Percentiles rank a stretch among this genome's conserved stretches.
Evolutionary conservation across 2,797 vertebrate species (phyloP).

Genomic region (Sus cebifrons): DNA sequence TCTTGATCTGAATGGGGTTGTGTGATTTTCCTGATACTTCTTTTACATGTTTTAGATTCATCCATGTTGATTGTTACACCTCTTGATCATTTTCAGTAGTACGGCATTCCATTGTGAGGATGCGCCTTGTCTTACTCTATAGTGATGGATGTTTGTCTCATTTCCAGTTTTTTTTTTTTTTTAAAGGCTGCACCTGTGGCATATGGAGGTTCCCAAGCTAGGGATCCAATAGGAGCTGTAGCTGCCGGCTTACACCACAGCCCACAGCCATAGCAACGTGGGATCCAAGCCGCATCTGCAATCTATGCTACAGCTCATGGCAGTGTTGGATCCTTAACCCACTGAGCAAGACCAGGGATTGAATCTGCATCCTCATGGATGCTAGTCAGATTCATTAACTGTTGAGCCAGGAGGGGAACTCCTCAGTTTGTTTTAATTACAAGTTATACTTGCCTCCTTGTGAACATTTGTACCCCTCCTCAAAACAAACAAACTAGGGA

Average conservation of each 20-base stretch:
- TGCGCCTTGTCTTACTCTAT: neutral
- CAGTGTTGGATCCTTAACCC: too few species aligned
- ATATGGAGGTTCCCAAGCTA: too few species aligned
- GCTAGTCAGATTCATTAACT: too few species aligned
- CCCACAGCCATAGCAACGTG: too few species aligned
- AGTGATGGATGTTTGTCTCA: conserved; percentile 23
- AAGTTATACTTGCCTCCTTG: neutral
- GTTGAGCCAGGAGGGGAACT: too few species aligned
- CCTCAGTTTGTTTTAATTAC: neutral
- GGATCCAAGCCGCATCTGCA: too few species aligned
- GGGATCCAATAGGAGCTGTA: too few species aligned
- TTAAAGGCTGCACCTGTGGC: too few species aligned
- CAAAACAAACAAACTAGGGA: neutral
- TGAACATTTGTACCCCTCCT: neutral
- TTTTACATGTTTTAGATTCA: neutral
- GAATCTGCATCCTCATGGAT: too few species aligned
- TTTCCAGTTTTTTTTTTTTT: neutral
- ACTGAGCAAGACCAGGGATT: too few species aligned
- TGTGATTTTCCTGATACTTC: neutral
- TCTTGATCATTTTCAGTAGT: neutral
- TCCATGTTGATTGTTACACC: neutral
- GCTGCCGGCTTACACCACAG: too few species aligned
- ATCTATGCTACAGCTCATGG: too few species aligned
- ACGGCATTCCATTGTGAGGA: neutral
- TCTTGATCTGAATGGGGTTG: conserved; percentile 28